Conservation (phyloP, 2,888 invertebrate genomes). For the Parnassius smintheus region DNA sequence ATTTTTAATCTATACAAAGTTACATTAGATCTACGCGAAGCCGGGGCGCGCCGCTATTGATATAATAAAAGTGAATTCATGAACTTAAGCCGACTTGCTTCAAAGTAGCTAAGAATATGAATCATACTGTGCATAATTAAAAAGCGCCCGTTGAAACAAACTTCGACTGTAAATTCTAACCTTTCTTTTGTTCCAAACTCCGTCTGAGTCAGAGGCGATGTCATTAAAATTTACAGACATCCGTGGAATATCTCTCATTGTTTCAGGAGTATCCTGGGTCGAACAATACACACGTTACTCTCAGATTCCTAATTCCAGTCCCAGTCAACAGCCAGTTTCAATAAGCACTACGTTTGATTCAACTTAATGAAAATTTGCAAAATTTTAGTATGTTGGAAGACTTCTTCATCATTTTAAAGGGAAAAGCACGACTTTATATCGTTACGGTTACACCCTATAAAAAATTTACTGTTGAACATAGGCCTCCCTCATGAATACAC, state of each 20-base stretch:
- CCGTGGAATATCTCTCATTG: conserved; percentile 41
- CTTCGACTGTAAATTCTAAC: conserved; percentile 11
- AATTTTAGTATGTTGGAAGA: too few relatives aligned
- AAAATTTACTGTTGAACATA: too few relatives aligned
- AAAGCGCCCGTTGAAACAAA: conserved; percentile 4
- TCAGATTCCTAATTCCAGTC: conserved; percentile 14
- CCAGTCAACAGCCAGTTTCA: not conserved
- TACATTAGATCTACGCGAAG: too few relatives aligned
- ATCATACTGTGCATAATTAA: conserved; percentile 11
- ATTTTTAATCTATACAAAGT: too few relatives aligned
- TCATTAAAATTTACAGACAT: conserved; percentile 22
- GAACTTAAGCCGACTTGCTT: not conserved
- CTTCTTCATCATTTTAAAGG: too few relatives aligned
- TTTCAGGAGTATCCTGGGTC: conserved; percentile 44
- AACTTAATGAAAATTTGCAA: too few relatives aligned
- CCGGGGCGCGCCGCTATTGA: too few relatives aligned
- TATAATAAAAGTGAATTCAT: not conserved
- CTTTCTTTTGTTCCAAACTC: conserved; percentile 13
- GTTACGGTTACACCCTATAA: too few relatives aligned
- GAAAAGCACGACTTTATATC: too few relatives aligned
- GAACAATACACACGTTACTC: conserved; percentile 8
- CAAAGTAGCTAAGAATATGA: conserved; percentile 4
- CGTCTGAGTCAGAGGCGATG: conserved; percentile 3
- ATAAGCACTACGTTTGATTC: too few relatives aligned
- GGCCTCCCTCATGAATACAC: too few relatives aligned